These are phyloP conservation scores for Micromussa lordhowensis DNA, from an alignment of 92 coral and sea anemone species.

Conservation along the genomic window DNA sequence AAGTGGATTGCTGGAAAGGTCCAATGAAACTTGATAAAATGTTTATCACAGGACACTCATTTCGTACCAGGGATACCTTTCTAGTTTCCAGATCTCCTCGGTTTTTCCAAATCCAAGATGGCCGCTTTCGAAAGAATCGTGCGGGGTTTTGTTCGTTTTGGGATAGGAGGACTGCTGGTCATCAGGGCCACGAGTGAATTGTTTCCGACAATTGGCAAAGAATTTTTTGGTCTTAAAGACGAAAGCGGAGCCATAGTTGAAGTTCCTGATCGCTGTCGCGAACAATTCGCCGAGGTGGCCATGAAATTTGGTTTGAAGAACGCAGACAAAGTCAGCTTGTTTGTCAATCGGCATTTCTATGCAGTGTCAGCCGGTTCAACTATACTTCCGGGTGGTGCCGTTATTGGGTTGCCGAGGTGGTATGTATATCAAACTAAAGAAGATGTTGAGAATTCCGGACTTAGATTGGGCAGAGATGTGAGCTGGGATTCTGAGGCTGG, in stretches of 20 bases:
- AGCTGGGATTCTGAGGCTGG: slow-evolving; percentile 87
- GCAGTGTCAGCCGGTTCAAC: slow-evolving; percentile 80
- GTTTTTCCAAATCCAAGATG: not conserved
- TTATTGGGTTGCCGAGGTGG: slow-evolving; percentile 85
- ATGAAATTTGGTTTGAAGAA: slow-evolving; percentile 57
- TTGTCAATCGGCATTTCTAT: slow-evolving; percentile 73
- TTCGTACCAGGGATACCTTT: no score
- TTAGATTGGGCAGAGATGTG: slow-evolving; percentile 70
- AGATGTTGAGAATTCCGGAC: slow-evolving; percentile 79
- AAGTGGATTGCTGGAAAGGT: no score
- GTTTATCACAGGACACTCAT: no score
- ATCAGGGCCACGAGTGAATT: slow-evolving; percentile 63
- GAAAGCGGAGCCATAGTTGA: slow-evolving; percentile 24
- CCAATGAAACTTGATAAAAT: no score
- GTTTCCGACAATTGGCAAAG: slow-evolving; percentile 61
- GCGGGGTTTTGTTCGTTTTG: slow-evolving; percentile 66
- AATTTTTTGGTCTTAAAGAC: slow-evolving; percentile 33
- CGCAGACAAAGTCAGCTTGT: slow-evolving; percentile 66
- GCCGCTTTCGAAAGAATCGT: not conserved
- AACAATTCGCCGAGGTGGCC: slow-evolving; percentile 75
- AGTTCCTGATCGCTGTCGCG: slow-evolving; percentile 62
- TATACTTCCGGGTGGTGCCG: slow-evolving; percentile 79
- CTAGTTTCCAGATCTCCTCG: slow-evolving; percentile 10
- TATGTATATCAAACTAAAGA: slow-evolving; percentile 58
- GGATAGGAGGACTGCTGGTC: slow-evolving; percentile 75